Evolutionary conservation across 92 coral and sea anemone genomes (phyloP).

Genomic region (Epizoanthus scotinus): DNA sequence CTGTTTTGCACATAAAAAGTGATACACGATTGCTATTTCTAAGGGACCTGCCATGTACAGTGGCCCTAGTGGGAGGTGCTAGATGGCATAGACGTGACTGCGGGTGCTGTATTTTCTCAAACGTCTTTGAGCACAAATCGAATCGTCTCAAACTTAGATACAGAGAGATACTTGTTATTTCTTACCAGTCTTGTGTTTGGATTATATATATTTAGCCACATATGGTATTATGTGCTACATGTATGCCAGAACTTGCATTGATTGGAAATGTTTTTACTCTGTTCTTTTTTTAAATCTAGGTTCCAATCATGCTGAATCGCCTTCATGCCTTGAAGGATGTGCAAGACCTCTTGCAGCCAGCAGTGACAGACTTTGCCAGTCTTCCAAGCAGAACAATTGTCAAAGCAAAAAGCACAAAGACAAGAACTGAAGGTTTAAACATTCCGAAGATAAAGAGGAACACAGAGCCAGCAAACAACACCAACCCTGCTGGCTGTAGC

Average conservation of each 20-base stretch:
- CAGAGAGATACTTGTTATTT: too few species aligned
- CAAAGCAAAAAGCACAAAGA: slow-evolving; percentile 58
- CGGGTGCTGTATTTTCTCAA: too few species aligned
- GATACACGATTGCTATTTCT: too few species aligned
- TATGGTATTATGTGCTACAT: too few species aligned
- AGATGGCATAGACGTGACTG: too few species aligned
- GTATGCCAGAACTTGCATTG: background rate
- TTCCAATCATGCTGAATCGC: slow-evolving; percentile 81
- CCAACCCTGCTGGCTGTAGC: slow-evolving; percentile 31
- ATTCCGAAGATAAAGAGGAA: slow-evolving; percentile 58
- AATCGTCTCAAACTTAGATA: too few species aligned
- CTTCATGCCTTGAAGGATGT: slow-evolving; percentile 84
- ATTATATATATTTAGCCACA: too few species aligned
- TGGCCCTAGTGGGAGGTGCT: too few species aligned
- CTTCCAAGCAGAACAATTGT: slow-evolving; percentile 56
- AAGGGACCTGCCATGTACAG: too few species aligned
- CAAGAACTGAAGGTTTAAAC: slow-evolving; percentile 55
- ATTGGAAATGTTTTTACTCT: background rate
- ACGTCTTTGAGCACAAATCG: too few species aligned
- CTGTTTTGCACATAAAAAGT: too few species aligned
- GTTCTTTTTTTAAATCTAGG: slow-evolving; percentile 46
- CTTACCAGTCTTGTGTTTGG: too few species aligned
- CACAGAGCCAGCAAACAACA: slow-evolving; percentile 19
- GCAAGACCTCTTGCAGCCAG: slow-evolving; percentile 83
- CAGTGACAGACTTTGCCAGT: slow-evolving; percentile 68